Conservation (phyloP, 2,888 invertebrate species). For the Drosophila suboccidentalis region DNA sequence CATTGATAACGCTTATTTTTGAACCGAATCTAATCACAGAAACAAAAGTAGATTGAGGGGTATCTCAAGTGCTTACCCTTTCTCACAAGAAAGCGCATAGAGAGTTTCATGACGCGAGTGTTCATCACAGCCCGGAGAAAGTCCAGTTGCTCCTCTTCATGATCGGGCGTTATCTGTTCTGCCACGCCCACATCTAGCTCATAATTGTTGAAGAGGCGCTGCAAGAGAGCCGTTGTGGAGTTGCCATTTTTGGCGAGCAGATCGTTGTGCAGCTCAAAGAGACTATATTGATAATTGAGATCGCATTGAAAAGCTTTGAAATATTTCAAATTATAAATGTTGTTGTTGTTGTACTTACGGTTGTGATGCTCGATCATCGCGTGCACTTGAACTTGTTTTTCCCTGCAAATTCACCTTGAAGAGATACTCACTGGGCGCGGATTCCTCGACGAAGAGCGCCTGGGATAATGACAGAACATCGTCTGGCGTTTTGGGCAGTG, state of each 20-base stretch:
- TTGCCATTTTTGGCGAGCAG: constrained; percentile 59
- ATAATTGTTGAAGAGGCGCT: constrained; percentile 79
- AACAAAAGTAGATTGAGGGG: neutral
- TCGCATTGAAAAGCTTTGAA: neutral
- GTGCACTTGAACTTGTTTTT: constrained; percentile 68
- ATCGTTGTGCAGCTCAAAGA: constrained; percentile 74
- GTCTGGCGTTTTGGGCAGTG: constrained; percentile 61
- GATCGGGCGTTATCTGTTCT: constrained; percentile 67
- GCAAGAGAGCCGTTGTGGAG: constrained; percentile 72
- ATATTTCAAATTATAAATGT: neutral
- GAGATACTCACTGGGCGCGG: constrained; percentile 65
- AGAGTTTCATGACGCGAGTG: constrained; percentile 78
- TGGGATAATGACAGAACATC: constrained; percentile 68
- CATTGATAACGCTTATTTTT: neutral
- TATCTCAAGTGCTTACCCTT: constrained; percentile 43
- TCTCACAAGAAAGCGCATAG: constrained; percentile 72
- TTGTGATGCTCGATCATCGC: constrained; percentile 75
- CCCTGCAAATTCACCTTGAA: constrained; percentile 79
- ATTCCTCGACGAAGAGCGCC: constrained; percentile 70
- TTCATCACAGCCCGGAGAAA: constrained; percentile 75
- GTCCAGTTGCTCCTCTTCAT: constrained; percentile 75
- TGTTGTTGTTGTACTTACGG: constrained; percentile 68
- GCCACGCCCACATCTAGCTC: constrained; percentile 64
- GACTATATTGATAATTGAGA: constrained; percentile 39
- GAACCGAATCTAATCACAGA: neutral